Base-by-base conservation (phyloP, 2,113 vertebrate genomes). In the Bubalus kerabau region DNA sequence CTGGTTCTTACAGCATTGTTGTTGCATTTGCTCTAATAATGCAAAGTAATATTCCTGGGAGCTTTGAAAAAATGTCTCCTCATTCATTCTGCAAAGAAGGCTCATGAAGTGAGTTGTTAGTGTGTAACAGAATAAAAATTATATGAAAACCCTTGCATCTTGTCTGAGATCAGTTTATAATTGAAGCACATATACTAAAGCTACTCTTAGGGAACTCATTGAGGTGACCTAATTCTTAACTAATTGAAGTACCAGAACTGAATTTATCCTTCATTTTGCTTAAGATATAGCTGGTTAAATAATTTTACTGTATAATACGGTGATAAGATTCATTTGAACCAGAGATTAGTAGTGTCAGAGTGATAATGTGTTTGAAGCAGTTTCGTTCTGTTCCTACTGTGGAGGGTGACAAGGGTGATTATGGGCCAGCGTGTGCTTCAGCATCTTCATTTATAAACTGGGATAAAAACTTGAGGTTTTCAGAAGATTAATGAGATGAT, bases 181-280 rank as follows among this genome's bases (percentile, higher is more conserved):
- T 97, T 95, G 97, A 98, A 98, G 87, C 87, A 97, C 92, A 94
- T 95, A 98, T 98, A 50, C 92, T 94, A 85, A 97, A 95, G 83
- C 91, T 40, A 40, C 97, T 97, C 92, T 84, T 94, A 96, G 95
- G 95, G 97, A 98, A 95, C 96, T 97, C 96, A 96, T 83, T 59
- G 92, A 94, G 91, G 54, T 98, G 98, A 98, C 98, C 98, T 97
- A 90, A 97, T 97, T 98, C 92, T 98, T 98, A 98, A 98, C 97
- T 98, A 97, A 98, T 74, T 83, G 82, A 98, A 97, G 84, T 80
- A 71, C 81, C 48, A 76, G 52, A 81, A 90, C 46, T 48, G 59
- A 96, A 57, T 60, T 91, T 96, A 94, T 59, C 23, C 46, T 96
- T 93, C 48, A 87, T 94, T 97, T 97, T 91, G 56, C 36, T 86